These are phyloP conservation scores for Phrynosoma blainvillii DNA, from an alignment of 2,113 vertebrate species.

Conservation along the genomic window DNA sequence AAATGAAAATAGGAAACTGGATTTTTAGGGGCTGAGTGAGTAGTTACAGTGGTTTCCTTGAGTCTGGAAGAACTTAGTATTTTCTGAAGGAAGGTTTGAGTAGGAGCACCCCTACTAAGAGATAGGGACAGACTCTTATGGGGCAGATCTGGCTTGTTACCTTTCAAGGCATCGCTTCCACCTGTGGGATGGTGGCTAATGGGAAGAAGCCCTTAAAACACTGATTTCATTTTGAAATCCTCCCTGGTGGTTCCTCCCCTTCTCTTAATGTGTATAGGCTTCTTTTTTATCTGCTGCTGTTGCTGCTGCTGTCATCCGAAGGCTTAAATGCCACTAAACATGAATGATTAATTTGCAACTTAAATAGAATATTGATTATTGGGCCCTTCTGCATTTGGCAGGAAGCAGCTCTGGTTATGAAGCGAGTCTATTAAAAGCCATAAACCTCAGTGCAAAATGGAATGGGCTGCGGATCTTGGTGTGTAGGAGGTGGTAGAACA, in stretches of 20 bases:
- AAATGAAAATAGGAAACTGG: neutral
- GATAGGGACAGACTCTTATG: too few relatives aligned
- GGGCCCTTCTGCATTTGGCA: constrained; percentile 50
- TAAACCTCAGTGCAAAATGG: constrained; percentile 52
- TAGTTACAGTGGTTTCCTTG: neutral
- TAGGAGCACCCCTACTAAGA: neutral
- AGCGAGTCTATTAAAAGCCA: constrained; percentile 54
- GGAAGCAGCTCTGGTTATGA: constrained; percentile 53
- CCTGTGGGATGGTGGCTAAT: neutral
- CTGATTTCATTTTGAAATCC: neutral
- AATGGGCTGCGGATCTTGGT: constrained; percentile 35
- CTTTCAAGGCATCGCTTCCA: too few relatives aligned
- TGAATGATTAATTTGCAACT: constrained; percentile 63
- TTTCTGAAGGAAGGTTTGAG: neutral
- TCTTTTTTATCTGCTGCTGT: neutral
- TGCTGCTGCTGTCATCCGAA: constrained; percentile 24
- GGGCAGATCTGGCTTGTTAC: neutral
- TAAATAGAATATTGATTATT: constrained; percentile 71
- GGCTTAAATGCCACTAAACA: constrained; percentile 29
- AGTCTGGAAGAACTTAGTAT: neutral
- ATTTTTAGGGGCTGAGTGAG: neutral
- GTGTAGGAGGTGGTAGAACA: constrained; percentile 39
- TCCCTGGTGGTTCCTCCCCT: neutral
- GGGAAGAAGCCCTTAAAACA: neutral
- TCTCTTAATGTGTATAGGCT: neutral